A percentile compares a stretch with the other conserved stretches of the same genome.
Evolutionary conservation across 2,888 invertebrate genomes (phyloP).

Genomic region (Dioctria rufipes): DNA sequence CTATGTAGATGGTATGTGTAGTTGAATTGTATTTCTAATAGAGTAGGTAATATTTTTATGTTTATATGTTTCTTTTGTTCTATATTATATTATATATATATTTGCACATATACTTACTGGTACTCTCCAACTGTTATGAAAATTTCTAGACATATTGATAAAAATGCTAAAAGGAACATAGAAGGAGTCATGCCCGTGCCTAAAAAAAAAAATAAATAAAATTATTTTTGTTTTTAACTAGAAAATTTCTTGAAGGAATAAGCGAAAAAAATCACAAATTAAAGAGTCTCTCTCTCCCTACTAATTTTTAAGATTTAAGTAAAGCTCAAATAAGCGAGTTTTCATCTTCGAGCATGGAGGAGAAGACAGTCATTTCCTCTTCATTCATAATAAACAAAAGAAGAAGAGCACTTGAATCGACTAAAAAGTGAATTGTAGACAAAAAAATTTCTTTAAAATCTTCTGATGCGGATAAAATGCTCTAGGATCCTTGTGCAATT

Average conservation of each 20-base stretch:
- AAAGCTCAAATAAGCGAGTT: neutral
- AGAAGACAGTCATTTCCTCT: constrained; percentile 32
- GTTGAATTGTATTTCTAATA: too few species aligned
- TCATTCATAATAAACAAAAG: constrained; percentile 32
- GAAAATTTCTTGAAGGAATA: too few species aligned
- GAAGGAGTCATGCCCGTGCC: constrained; percentile 66
- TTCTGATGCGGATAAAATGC: too few species aligned
- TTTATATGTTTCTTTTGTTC: too few species aligned
- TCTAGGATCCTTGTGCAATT: too few species aligned
- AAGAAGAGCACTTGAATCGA: constrained; percentile 20
- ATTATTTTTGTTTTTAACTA: neutral
- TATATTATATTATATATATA: neutral
- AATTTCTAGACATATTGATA: constrained; percentile 68
- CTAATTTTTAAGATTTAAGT: neutral
- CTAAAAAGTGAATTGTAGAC: constrained; percentile 18
- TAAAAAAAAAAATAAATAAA: constrained; percentile 57
- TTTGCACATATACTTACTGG: constrained; percentile 66
- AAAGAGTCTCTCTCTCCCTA: neutral
- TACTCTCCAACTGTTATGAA: constrained; percentile 67
- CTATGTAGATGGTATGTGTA: too few species aligned
- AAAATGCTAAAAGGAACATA: constrained; percentile 67
- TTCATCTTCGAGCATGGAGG: neutral
- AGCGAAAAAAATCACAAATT: neutral
- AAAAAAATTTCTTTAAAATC: constrained; percentile 3
- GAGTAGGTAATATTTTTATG: too few species aligned